Base-by-base conservation (phyloP, 2,113 vertebrate species). In the Todiramphus saurophagus region DNA sequence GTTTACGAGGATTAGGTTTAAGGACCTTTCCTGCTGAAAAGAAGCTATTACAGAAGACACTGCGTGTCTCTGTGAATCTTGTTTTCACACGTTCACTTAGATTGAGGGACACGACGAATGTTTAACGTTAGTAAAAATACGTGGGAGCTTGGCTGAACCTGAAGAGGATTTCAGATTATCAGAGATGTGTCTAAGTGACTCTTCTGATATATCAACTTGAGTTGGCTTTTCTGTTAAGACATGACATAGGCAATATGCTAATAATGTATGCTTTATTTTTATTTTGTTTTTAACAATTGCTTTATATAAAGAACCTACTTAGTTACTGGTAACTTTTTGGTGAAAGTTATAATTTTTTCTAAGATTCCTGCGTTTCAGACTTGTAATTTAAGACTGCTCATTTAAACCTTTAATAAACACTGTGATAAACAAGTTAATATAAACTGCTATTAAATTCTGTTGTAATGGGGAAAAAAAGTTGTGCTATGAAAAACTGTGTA, bases 381-480 rank as follows among this genome's bases (percentile, higher is more conserved):
- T 93, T 90, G 33, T 76, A 37, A 90, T 74, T 95, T 94, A 53
- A 83, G 48, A 70, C 60, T 72, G 43, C 43, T 56, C 9, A 80
- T 94, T 92, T 83, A 66, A 72, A 87, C 74, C 82, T 94, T 94
- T 93, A 85, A 95, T 95, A 48, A 81, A 90, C 10, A 28, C 35
- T 74, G 5, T 68, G 69, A 83, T 95, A 97, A 97, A 76, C 30
- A 88, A 88, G 33, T 85, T 94, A 91, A 82, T 97, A 90, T 63
- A 90, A 95, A 46, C 35, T 80, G 16, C 44, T 88, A 19, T 86
- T 90, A 72, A 89, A 82, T 91, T 88, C 56, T 83, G 11, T 39
- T 67, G 19, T 87, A 28, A 24, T 60, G 41, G 25, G 5, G 6
- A 4, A 6, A 13, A 66, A 60, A 93, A 78, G 43, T 73, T 85